Evolutionary conservation across 2,888 invertebrate species (phyloP).

Genomic region (Azorinus chamasolen): DNA sequence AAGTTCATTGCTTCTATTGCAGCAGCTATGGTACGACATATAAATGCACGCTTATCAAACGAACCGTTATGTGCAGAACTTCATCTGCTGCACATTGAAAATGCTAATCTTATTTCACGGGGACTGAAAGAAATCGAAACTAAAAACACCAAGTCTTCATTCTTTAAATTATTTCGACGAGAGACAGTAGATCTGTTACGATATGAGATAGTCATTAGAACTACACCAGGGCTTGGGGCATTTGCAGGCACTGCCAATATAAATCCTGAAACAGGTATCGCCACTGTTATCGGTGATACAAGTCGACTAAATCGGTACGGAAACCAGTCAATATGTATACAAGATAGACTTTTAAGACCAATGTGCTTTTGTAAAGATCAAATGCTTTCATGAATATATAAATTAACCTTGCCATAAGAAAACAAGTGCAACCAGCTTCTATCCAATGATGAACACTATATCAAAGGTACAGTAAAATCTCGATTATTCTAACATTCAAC

Average conservation of each 20-base stretch:
- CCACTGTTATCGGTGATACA: constrained; percentile 34
- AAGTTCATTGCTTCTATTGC: constrained; percentile 12
- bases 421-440: too few species aligned
- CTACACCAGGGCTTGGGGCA: constrained; percentile 46
- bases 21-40: constrained; percentile 18
- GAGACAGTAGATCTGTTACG: constrained; percentile 31
- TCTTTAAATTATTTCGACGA: constrained; percentile 52
- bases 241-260: constrained; percentile 50
- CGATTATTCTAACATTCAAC: too few species aligned
- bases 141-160: constrained; percentile 54
- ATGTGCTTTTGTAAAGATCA: constrained; percentile 44
- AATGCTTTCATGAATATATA: too few species aligned
- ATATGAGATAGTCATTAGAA: constrained; percentile 47
- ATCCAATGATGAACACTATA: too few species aligned
- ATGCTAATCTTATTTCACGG: constrained; percentile 27
- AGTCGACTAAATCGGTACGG: constrained; percentile 56
- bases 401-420: too few species aligned
- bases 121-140: constrained; percentile 40
- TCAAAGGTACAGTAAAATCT: too few species aligned
- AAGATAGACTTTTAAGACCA: constrained; percentile 37
- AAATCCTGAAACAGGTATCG: background rate
- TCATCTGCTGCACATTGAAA: constrained; percentile 31
- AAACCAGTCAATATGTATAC: constrained; percentile 47
- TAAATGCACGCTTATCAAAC: constrained; percentile 30
- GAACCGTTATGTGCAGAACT: constrained; percentile 39